phyloP scores from a whole-genome alignment of 2,113 vertebrate genomes.

The Corythoichthys intestinalis region DNA sequence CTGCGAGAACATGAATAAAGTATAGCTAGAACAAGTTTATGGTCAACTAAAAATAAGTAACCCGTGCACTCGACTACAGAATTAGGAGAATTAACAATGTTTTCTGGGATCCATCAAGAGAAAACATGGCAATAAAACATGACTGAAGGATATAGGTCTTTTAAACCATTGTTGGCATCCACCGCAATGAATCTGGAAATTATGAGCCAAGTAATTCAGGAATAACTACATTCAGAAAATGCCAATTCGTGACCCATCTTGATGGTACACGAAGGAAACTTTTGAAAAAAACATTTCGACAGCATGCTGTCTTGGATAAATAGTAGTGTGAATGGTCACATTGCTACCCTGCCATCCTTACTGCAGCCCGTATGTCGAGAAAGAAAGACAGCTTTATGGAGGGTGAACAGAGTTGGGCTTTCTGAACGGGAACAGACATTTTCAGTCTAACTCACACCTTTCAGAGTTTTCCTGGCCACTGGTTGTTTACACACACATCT shows the following conservation, averaged over 20 bases:
- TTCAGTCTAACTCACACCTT: constrained; percentile 47
- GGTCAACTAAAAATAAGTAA: constrained; percentile 14
- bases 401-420: constrained; percentile 64
- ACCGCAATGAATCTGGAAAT: background rate
- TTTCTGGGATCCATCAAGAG: background rate
- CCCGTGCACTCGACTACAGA: background rate
- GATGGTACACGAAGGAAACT: constrained; percentile 33
- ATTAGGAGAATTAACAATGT: background rate
- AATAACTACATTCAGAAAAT: constrained; percentile 17
- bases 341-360: constrained; percentile 44
- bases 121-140: background rate
- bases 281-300: constrained; percentile 44
- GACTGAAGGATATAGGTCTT: constrained; percentile 3
- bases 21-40: constrained; percentile 11
- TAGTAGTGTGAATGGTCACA: constrained; percentile 56
- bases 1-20: constrained; percentile 21
- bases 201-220: constrained; percentile 5
- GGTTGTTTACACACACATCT: constrained; percentile 55
- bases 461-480: constrained; percentile 43
- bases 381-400: constrained; percentile 69
- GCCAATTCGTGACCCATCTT: constrained; percentile 35
- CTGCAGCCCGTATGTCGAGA: constrained; percentile 33
- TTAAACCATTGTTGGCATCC: background rate
- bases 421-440: constrained; percentile 56
- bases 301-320: constrained; percentile 59